phyloP scores from a whole-genome alignment of 2,113 vertebrate genomes.

The Hassar affinis region DNA sequence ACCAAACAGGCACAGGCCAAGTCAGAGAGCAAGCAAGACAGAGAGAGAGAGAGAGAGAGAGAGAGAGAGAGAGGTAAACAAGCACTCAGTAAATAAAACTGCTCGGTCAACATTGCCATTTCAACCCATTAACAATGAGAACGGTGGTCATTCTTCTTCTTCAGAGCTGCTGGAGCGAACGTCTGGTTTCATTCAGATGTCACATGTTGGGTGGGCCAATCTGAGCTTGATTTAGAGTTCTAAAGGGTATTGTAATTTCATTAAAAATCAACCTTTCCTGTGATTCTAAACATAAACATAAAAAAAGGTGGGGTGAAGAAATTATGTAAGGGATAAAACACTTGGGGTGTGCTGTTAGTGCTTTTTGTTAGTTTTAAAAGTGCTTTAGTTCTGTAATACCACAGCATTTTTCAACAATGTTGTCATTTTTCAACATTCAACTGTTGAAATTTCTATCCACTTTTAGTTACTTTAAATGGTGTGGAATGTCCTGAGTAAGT shows the following conservation, averaged over 20 bases:
- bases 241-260: slow-evolving; percentile 23
- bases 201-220: slow-evolving; percentile 45
- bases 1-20: slow-evolving; percentile 67
- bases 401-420: background rate
- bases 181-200: slow-evolving; percentile 41
- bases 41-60: slow-evolving; percentile 41
- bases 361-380: too few species aligned
- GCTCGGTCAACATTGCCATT: slow-evolving; percentile 71
- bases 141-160: slow-evolving; percentile 54
- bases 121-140: slow-evolving; percentile 70
- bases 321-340: slow-evolving; percentile 2
- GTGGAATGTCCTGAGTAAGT: too few species aligned
- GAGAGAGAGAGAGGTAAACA: slow-evolving; percentile 68
- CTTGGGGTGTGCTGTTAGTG: background rate
- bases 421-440: too few species aligned
- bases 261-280: slow-evolving; percentile 2
- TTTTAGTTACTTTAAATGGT: background rate
- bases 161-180: slow-evolving; percentile 21
- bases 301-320: background rate
- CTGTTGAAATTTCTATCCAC: background rate
- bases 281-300: background rate
- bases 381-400: background rate
- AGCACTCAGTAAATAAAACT: slow-evolving; percentile 72
- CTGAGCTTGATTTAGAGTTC: slow-evolving; percentile 20
- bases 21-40: background rate